A percentile compares a stretch with the other conserved stretches of the same genome.
Conservation (phyloP, 2,113 vertebrate species). For the Pithys albifrons region DNA sequence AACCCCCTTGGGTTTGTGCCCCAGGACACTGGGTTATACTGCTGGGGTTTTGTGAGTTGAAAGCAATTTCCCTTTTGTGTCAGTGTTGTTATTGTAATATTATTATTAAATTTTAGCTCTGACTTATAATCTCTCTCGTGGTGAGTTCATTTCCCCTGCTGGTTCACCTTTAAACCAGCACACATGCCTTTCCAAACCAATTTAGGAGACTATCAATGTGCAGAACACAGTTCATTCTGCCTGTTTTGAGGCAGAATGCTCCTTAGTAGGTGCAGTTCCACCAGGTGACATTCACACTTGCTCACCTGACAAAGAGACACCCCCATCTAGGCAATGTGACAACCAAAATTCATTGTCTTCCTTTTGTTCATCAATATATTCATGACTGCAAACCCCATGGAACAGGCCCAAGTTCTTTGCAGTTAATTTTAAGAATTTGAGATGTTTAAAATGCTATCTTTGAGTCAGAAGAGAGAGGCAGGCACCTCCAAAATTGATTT, state of each 20-base stretch:
- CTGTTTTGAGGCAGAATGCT: neutral
- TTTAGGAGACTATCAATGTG: neutral
- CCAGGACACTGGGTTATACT: too few species aligned
- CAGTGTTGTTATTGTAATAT: too few species aligned
- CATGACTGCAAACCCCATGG: neutral
- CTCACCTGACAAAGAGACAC: neutral
- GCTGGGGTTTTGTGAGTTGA: too few species aligned
- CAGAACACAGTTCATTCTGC: neutral
- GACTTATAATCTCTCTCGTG: too few species aligned
- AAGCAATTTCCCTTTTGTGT: too few species aligned
- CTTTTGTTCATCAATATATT: neutral
- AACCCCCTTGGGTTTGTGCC: too few species aligned
- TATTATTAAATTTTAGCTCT: too few species aligned
- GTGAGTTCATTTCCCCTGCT: too few species aligned
- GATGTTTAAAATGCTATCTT: accelerated
- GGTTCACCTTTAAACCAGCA: too few species aligned
- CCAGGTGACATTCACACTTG: neutral
- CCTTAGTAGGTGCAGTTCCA: neutral
- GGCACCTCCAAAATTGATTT: neutral
- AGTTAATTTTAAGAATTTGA: neutral
- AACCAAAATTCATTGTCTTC: neutral
- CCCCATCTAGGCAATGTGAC: neutral
- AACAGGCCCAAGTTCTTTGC: neutral
- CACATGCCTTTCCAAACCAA: neutral
- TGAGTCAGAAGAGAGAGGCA: neutral